These are phyloP conservation scores for Babylonia areolata DNA, from an alignment of 1,140 invertebrate genomes.

Conservation along the genomic window DNA sequence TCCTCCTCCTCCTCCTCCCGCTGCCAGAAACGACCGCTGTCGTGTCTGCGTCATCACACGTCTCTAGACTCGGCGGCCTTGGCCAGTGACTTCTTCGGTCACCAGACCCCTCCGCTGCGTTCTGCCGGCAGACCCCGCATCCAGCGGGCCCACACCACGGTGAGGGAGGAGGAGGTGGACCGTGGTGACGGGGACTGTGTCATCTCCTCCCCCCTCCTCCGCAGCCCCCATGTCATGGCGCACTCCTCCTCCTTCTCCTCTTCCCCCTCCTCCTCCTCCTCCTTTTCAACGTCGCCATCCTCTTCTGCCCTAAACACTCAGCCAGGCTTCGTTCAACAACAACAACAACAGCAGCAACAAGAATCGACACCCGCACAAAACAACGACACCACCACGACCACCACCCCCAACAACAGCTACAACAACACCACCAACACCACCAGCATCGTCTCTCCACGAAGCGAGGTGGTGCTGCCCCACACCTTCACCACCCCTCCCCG, in stretches of 20 bases:
- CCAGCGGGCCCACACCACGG: not conserved
- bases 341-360: not conserved
- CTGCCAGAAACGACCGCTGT: not conserved
- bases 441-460: too few relatives aligned
- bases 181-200: not conserved
- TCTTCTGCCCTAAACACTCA: too few relatives aligned
- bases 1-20: not conserved
- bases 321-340: too few relatives aligned
- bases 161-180: too few relatives aligned
- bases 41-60: conserved; percentile 3
- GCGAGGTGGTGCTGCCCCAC: not conserved
- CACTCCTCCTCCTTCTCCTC: not conserved
- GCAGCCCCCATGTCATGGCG: not conserved
- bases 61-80: conserved; percentile 4
- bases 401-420: too few relatives aligned
- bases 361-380: not conserved
- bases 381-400: too few relatives aligned
- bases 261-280: not conserved
- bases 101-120: not conserved
- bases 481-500: not conserved
- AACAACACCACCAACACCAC: too few relatives aligned
- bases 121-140: not conserved
- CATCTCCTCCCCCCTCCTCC: not conserved
- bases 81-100: conserved; percentile 1
- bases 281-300: too few relatives aligned